phyloP scores from a whole-genome alignment of 2,888 invertebrate genomes.

The Synergus japonicus region DNA sequence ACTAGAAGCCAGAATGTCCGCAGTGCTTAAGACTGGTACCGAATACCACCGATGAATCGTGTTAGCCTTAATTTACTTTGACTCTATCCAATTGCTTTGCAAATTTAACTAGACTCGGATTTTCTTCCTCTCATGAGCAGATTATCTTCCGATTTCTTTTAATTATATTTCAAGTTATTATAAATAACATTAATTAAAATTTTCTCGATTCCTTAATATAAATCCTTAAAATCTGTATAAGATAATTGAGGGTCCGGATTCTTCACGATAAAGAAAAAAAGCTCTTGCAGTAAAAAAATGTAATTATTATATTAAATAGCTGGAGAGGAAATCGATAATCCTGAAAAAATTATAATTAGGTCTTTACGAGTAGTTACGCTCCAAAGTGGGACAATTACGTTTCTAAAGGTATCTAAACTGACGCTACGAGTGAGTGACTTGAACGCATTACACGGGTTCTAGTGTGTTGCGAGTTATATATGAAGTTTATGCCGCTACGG shows the following conservation, averaged over 20 bases:
- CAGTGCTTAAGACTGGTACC: constrained; percentile 43
- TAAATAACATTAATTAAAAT: neutral
- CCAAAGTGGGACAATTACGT: constrained; percentile 17
- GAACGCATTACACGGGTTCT: constrained; percentile 28
- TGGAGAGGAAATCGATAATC: neutral
- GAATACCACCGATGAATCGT: constrained; percentile 56
- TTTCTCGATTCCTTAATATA: neutral
- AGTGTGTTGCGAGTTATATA: constrained; percentile 27
- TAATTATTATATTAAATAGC: neutral
- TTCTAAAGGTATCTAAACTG: neutral
- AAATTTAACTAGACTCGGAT: constrained; percentile 53
- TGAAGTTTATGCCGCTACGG: constrained; percentile 15
- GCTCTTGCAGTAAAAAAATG: too few relatives aligned
- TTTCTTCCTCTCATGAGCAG: neutral
- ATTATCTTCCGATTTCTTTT: neutral
- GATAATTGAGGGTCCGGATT: too few relatives aligned
- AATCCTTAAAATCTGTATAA: too few relatives aligned
- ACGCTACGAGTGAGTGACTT: constrained; percentile 39
- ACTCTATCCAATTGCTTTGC: constrained; percentile 58
- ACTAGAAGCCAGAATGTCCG: constrained; percentile 46
- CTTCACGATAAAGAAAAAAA: too few relatives aligned
- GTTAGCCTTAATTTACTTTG: constrained; percentile 64
- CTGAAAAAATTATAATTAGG: neutral
- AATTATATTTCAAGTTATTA: too few relatives aligned
- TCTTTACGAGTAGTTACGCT: neutral